Evolutionary conservation across 1,140 invertebrate species (phyloP).

Genomic region (Macrotrachela quadricornifera): DNA sequence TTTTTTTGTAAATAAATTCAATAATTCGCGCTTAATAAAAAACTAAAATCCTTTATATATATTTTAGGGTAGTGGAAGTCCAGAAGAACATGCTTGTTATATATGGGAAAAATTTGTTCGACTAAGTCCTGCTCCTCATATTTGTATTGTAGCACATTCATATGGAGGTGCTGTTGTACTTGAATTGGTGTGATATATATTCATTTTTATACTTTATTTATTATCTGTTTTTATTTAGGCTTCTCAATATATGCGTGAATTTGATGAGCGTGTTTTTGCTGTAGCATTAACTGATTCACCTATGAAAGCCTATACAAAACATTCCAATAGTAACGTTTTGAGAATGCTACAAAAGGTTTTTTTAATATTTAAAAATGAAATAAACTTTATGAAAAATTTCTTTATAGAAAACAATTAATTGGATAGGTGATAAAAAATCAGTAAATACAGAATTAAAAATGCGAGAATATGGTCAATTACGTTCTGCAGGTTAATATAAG

Average conservation of each 20-base stretch:
- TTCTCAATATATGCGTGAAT: conserved; percentile 24
- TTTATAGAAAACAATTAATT: too few species aligned
- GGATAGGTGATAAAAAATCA: too few species aligned
- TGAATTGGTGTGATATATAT: conserved; percentile 34
- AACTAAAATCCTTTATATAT: conserved; percentile 4
- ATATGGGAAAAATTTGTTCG: conserved; percentile 46
- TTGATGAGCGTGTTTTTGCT: conserved; percentile 42
- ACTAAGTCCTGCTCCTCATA: conserved; percentile 36
- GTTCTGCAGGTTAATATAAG: too few species aligned
- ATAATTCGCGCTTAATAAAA: too few species aligned
- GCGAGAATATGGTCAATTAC: too few species aligned
- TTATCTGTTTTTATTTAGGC: background rate
- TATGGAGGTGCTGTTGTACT: conserved; percentile 45
- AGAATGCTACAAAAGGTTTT: conserved; percentile 9
- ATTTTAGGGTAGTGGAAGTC: conserved; percentile 31
- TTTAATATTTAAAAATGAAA: too few species aligned
- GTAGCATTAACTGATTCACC: conserved; percentile 48
- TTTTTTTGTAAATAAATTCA: too few species aligned
- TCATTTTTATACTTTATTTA: background rate
- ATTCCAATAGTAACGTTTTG: conserved; percentile 10
- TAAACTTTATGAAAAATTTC: too few species aligned
- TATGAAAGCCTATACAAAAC: conserved; percentile 25
- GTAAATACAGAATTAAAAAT: too few species aligned
- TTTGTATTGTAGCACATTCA: conserved; percentile 52
- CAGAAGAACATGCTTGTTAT: conserved; percentile 40